Evolutionary conservation across 92 coral and sea anemone genomes (phyloP).

Genomic region (Epizoanthus fatuus): DNA sequence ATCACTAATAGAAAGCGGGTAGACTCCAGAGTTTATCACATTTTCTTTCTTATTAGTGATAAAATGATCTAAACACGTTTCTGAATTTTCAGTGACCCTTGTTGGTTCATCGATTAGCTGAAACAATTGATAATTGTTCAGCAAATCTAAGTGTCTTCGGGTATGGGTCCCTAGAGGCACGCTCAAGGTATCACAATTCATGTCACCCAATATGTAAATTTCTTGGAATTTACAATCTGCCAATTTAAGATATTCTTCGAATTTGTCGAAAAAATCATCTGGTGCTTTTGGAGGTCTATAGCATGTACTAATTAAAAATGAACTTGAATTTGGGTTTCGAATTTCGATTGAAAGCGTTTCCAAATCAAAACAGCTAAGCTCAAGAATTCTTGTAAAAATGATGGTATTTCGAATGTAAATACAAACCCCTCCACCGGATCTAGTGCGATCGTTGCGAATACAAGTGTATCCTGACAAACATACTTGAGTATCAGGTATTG

Average conservation of each 20-base stretch:
- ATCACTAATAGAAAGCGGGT: constrained; percentile 41
- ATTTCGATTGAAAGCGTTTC: constrained; percentile 45
- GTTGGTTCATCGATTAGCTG: constrained; percentile 60
- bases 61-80: constrained; percentile 30
- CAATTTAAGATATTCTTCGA: constrained; percentile 28
- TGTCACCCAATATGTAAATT: constrained; percentile 46
- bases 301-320: constrained; percentile 38
- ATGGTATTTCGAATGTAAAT: constrained; percentile 34
- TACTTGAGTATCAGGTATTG: constrained; percentile 1
- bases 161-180: constrained; percentile 6
- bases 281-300: constrained; percentile 49
- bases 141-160: constrained; percentile 3
- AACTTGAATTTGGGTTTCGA: constrained; percentile 36
- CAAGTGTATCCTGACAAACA: constrained; percentile 34
- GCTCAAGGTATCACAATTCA: constrained; percentile 30
- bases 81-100: constrained; percentile 31
- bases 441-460: constrained; percentile 38
- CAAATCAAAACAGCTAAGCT: constrained; percentile 18
- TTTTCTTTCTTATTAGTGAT: constrained; percentile 45
- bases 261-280: constrained; percentile 34
- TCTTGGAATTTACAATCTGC: constrained; percentile 26
- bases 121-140: constrained; percentile 28
- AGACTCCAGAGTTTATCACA: constrained; percentile 30
- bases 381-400: constrained; percentile 28
- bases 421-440: constrained; percentile 39